Conservation (phyloP, 2,797 vertebrate genomes). For the Streptopelia turtur region DNA sequence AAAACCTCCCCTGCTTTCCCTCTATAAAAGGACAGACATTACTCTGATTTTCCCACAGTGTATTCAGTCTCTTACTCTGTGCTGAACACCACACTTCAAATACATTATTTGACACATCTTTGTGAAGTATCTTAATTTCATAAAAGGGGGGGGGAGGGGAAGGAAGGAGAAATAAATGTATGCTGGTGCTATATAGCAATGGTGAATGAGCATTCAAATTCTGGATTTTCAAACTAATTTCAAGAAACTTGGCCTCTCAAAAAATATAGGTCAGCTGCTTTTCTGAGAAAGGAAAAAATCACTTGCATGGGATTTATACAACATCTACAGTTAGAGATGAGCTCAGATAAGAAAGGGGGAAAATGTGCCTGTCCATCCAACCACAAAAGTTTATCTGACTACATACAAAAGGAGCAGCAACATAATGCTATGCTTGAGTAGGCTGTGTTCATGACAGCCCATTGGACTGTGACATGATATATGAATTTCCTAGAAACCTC, state of each 20-base stretch:
- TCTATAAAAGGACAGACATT: not conserved
- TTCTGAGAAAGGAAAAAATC: not conserved
- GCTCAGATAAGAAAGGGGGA: not conserved
- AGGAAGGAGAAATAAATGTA: not conserved
- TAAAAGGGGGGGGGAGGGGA: not conserved
- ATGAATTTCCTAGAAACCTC: not conserved
- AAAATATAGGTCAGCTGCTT: not conserved
- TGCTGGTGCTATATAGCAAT: not conserved
- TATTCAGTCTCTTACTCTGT: not conserved
- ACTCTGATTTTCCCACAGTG: not conserved
- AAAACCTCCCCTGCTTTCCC: not conserved
- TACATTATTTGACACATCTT: not conserved
- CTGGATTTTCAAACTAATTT: not conserved
- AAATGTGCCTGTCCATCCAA: not conserved
- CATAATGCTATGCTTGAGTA: not conserved
- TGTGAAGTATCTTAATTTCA: not conserved
- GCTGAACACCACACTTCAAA: not conserved
- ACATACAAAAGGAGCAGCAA: not conserved
- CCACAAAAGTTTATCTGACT: not conserved
- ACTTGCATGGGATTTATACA: not conserved
- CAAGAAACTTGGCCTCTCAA: not conserved
- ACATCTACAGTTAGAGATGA: not conserved
- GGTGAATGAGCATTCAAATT: not conserved
- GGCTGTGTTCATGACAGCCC: not conserved
- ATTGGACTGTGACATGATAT: not conserved